A percentile compares a stretch with the other conserved stretches of the same genome.
Conservation (phyloP, 1,140 invertebrate genomes). For the Diabrotica undecimpunctata region DNA sequence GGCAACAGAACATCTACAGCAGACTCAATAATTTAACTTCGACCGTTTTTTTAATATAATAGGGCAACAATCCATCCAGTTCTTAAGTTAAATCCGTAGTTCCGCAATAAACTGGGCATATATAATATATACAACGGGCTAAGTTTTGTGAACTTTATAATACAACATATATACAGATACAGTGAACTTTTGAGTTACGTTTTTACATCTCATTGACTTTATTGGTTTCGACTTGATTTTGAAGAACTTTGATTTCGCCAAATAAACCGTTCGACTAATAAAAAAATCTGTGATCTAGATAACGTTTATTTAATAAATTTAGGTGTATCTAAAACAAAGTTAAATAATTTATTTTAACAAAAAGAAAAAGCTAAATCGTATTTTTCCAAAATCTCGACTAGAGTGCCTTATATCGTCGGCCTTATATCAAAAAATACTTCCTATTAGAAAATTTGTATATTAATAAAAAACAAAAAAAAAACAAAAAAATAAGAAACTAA, state of each 20-base stretch:
- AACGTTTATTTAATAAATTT: slow-evolving; percentile 36
- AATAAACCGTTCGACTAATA: slow-evolving; percentile 7
- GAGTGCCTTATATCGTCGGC: slow-evolving; percentile 47
- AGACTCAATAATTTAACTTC: slow-evolving; percentile 41
- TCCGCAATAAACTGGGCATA: slow-evolving; percentile 38
- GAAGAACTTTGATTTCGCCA: slow-evolving; percentile 10
- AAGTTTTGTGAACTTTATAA: slow-evolving; percentile 33
- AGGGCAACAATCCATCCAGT: slow-evolving; percentile 30
- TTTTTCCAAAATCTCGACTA: slow-evolving; percentile 45
- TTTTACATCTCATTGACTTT: slow-evolving; percentile 11
- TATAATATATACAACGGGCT: slow-evolving; percentile 33
- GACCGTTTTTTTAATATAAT: slow-evolving; percentile 18
- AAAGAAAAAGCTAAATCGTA: slow-evolving; percentile 34
- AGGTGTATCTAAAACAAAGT: slow-evolving; percentile 36
- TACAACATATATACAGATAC: slow-evolving; percentile 32
- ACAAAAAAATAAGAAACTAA: slow-evolving; percentile 30
- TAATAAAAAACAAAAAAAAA: slow-evolving; percentile 42
- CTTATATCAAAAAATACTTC: slow-evolving; percentile 42
- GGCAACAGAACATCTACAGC: slow-evolving; percentile 36
- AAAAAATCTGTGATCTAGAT: slow-evolving; percentile 35
- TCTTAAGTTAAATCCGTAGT: slow-evolving; percentile 27
- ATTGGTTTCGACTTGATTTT: slow-evolving; percentile 13
- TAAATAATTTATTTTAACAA: slow-evolving; percentile 36
- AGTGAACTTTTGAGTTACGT: slow-evolving; percentile 15
- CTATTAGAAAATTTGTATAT: slow-evolving; percentile 47